Base-by-base conservation (phyloP, 2,888 invertebrate species). In the Galerucella calmariensis region DNA sequence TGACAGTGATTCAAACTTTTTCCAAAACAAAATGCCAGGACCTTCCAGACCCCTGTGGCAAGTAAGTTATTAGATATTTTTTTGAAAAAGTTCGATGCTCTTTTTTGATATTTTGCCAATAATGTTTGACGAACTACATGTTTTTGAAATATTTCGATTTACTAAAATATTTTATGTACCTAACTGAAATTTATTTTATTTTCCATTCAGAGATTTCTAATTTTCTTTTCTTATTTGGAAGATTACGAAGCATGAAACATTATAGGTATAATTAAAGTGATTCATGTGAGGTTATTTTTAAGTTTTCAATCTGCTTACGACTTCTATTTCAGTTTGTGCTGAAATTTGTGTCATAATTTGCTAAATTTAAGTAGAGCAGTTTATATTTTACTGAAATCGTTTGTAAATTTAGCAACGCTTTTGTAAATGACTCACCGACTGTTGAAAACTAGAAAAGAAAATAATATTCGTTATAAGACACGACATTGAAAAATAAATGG, bases 1-100 rank as follows among this genome's bases (percentile, higher is more conserved):
- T 79, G 59, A 61, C 77, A 70, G 77, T 46, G 71, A 62, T 63
- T 56, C 72, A 73, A 72, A 61, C 71, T 48, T 46, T 65, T 58
- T 67, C 53, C 59, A 62, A 63, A 74, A 70, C 66, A 90, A 88
- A 88, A 93, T 93, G 93, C 93, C 93, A 88, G 93, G 93, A 90
- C 93, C 87, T 73, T 87, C 87, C 12, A 86, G 92, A 90, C 93
- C 93, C 79, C 89, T 93, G 87, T 93, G 93, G 93, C 93, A 93
- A 91, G 93, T 93, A 74, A 80, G 82, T 81, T 59, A 41, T 53
- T 20, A 20, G 20, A 20, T 1, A 27, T 51, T 65, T 72, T 51
- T 24, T 65, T 61, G 16, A 48, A 2, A 5, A 41, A 27, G 20
- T 61, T 63, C n/a, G 35, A 16, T 63, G 24, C 4, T 16, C 41